A percentile compares a stretch with the other conserved stretches of the same genome.
Conservation (phyloP, 1,140 invertebrate genomes). For the Anastrepha ludens region DNA sequence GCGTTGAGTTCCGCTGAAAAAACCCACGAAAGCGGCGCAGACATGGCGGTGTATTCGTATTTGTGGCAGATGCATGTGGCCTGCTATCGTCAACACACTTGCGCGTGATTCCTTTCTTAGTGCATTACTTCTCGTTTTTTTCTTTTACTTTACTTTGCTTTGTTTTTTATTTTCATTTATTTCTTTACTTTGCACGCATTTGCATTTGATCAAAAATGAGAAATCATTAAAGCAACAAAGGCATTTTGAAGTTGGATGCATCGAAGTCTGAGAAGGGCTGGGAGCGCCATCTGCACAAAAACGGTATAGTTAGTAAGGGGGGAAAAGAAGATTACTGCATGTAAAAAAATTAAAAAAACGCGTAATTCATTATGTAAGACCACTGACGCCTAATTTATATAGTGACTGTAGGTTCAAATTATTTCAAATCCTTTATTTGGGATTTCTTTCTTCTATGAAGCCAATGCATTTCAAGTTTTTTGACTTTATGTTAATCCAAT, state of each 20-base stretch:
- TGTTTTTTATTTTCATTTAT: conserved; percentile 12
- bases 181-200: conserved; percentile 27
- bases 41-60: not conserved
- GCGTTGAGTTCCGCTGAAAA: not conserved
- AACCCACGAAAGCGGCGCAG: not conserved
- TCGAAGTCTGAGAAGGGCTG: not conserved
- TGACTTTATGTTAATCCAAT: too few species aligned
- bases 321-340: too few species aligned
- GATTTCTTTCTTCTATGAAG: too few species aligned
- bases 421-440: too few species aligned
- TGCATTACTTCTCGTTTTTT: not conserved
- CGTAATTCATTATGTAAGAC: too few species aligned
- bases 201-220: not conserved
- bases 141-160: not conserved
- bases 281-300: not conserved
- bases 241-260: conserved; percentile 10
- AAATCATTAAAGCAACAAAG: not conserved
- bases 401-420: too few species aligned
- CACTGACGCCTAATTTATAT: too few species aligned
- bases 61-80: conserved; percentile 3
- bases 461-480: too few species aligned
- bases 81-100: conserved; percentile 33
- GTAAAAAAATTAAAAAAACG: too few species aligned
- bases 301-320: not conserved
- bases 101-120: conserved; percentile 28